Evolutionary conservation across 2,113 vertebrate genomes (phyloP).

Genomic region (Panthera uncia): DNA sequence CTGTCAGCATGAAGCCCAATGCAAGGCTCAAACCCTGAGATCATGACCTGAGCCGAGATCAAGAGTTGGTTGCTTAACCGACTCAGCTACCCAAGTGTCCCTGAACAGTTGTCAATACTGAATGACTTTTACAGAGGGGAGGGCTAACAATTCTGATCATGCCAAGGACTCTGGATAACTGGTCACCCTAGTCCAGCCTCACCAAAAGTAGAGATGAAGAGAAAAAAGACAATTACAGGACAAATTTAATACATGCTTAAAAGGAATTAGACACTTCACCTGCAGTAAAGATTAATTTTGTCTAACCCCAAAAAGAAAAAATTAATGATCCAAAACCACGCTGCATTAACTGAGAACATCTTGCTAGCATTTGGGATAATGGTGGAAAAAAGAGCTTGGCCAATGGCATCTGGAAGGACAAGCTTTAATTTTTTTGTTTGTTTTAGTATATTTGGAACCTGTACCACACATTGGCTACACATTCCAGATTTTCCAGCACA

Average conservation of each 20-base stretch:
- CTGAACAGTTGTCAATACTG: background rate
- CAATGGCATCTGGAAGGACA: background rate
- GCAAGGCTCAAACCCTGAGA: too few relatives aligned
- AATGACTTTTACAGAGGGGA: background rate
- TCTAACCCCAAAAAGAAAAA: background rate
- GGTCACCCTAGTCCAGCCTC: background rate
- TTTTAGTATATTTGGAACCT: background rate
- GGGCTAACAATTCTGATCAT: background rate
- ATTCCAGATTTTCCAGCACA: background rate
- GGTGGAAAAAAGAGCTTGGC: background rate
- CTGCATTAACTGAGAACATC: background rate
- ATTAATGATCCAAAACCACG: background rate
- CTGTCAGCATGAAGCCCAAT: too few relatives aligned
- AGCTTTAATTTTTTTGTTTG: background rate
- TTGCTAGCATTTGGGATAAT: background rate
- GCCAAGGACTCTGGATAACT: background rate
- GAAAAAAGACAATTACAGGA: background rate
- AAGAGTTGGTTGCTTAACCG: too few relatives aligned
- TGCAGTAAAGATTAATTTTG: background rate
- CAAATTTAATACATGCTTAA: background rate
- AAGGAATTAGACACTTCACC: background rate
- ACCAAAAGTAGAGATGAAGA: background rate
- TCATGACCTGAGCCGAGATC: too few relatives aligned
- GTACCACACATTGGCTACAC: background rate
- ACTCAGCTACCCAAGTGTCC: too few relatives aligned